Conservation (phyloP, 2,113 vertebrate genomes). For the Ochotona curzoniae region DNA sequence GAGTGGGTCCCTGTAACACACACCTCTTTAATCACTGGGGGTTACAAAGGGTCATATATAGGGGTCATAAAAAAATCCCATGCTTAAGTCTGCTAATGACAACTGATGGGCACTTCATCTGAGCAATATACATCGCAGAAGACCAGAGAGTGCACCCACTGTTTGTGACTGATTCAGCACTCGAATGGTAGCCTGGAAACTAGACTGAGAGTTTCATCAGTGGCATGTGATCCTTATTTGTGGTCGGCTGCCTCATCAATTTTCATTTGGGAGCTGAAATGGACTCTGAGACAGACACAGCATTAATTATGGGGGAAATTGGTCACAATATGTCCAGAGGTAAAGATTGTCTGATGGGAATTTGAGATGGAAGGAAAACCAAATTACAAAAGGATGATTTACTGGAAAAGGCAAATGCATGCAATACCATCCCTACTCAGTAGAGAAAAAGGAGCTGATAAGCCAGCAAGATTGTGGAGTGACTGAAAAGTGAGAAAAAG, state of each 20-base stretch:
- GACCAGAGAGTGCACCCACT: conserved; percentile 33
- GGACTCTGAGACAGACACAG: conserved; percentile 81
- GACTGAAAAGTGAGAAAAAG: conserved; percentile 62
- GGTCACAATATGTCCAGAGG: conserved; percentile 81
- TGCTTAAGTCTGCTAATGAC: conserved; percentile 43
- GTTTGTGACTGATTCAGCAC: conserved; percentile 53
- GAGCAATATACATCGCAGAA: conserved; percentile 62
- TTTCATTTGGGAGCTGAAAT: conserved; percentile 83
- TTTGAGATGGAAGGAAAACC: conserved; percentile 79
- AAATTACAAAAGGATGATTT: conserved; percentile 83
- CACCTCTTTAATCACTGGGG: conserved; percentile 67
- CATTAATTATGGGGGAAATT: conserved; percentile 86
- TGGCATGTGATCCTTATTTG: conserved; percentile 73
- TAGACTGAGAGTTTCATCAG: conserved; percentile 68
- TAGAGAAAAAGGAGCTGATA: conserved; percentile 77
- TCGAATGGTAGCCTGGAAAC: conserved; percentile 19
- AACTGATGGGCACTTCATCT: conserved; percentile 47
- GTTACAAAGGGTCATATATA: conserved; percentile 41
- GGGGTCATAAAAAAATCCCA: conserved; percentile 60
- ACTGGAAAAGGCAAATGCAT: conserved; percentile 81
- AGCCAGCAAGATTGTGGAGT: conserved; percentile 71
- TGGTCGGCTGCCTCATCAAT: conserved; percentile 82
- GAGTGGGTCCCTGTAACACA: conserved; percentile 48
- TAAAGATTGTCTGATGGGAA: conserved; percentile 82
- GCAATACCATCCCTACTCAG: conserved; percentile 68